These are phyloP conservation scores for Sebastes dallii DNA, from an alignment of 2,797 vertebrate genomes.

Conservation along the genomic window DNA sequence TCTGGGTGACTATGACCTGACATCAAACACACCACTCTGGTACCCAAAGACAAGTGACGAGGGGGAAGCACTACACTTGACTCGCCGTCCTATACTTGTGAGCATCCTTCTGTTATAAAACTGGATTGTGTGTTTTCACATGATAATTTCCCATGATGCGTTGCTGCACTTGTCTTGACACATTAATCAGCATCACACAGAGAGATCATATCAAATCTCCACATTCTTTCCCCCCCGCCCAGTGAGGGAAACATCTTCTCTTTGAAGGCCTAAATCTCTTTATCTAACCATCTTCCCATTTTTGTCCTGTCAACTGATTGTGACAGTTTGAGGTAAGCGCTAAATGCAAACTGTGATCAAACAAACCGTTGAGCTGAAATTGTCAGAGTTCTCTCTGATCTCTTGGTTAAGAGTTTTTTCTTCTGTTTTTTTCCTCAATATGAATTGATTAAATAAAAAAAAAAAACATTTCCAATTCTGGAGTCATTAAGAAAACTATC, in stretches of 20 bases:
- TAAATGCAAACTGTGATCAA: slow-evolving; percentile 17
- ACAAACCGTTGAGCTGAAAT: slow-evolving; percentile 6
- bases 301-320: slow-evolving; percentile 5
- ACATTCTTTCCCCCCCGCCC: not conserved
- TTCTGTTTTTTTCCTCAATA: not conserved
- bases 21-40: not conserved
- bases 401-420: not conserved
- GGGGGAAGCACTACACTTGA: not conserved
- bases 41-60: not conserved
- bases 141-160: not conserved
- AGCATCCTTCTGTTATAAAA: not conserved
- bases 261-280: slow-evolving; percentile 40
- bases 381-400: not conserved
- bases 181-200: slow-evolving; percentile 19
- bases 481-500: not conserved
- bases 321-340: slow-evolving; percentile 11
- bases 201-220: slow-evolving; percentile 15
- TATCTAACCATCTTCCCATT: slow-evolving; percentile 41
- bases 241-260: not conserved
- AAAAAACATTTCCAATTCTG: not conserved
- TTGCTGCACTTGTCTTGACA: not conserved
- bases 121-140: not conserved
- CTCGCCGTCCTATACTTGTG: not conserved
- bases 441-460: not conserved
- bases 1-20: slow-evolving; percentile 19